Evolutionary conservation across 2,888 invertebrate genomes (phyloP), one percentile per base, ranked within the genome.

Genomic region (Apamea epomidion): DNA sequence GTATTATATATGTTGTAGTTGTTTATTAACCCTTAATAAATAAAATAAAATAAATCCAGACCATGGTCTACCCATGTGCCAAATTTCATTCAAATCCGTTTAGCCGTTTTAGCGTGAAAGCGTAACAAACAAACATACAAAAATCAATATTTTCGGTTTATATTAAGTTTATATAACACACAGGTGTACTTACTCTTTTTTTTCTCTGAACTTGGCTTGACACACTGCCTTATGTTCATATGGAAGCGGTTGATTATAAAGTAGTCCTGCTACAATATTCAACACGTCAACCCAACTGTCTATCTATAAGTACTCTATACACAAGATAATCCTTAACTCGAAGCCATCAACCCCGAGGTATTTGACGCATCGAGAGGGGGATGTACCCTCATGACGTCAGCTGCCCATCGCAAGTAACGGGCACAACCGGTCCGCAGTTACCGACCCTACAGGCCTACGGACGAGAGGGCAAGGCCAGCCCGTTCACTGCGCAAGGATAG

Each of bases 401-500:
- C 82, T 83, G 81, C 80, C 70, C 84, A 85, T 85, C 88, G 68
- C 77, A 64, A 84, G 82, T 90, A 89, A 89, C 89, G 89, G 89
- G 82, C 80, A 51, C n/a, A 85, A 91, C 91, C 91, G 91, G 91
- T 91, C 83, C 73, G 58, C 65, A 42, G 32, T 74, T 76, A 80
- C 81, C 87, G 91, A 91, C 87, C 90, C 89, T 82, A 91, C 80
- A 77, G 62, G 70, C 90, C 85, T 83, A 87, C 76, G 83, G 76
- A 70, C 80, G 81, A 82, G 85, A 78, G 88, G 87, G 84, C 91
- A 91, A 91, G 91, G 90, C 87, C 91, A 88, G 83, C 42, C 86
- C 89, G 84, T 75, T 90, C 87, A 88, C 86, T 82, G 86, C 76
- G 85, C 85, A 81, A 81, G 80, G 77, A 85, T 90, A 84, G 87